Base-by-base conservation (phyloP, 2,797 vertebrate species). In the Anguilla anguilla region DNA sequence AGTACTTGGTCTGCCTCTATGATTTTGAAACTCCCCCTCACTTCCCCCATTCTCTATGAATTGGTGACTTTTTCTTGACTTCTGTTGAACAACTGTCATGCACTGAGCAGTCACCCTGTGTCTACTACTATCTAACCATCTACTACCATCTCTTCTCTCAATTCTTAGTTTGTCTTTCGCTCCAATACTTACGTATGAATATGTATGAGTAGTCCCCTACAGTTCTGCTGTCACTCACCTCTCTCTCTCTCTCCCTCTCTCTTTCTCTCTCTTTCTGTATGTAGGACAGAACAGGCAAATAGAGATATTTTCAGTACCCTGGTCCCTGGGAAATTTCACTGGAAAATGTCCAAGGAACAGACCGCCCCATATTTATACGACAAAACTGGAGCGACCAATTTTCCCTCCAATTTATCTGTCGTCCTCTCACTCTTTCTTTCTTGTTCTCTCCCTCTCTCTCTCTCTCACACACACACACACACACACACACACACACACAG, bases 341-440 rank as follows among this genome's bases (percentile, higher is more conserved):
- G 96, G 96, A 96, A 93, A 94, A 94, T 93, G 92, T 96, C 96
- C 96, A 97, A 95, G 94, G 96, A 97, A 97, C 96, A 97, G 96
- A 95, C 96, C 96, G 96, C 95, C 96, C 96, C 96, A 97, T 94
- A 96, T 97, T 94, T 95, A 94, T 91, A 93, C 93, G 94, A 92
- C 87, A 91, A 91, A 97, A 97, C 94, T 96, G 92, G 96, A 96
- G 95, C 96, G 93, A 94, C 95, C 95, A 96, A 95, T 93, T 96
- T 92, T 91, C 94, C 95, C 95, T 94, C 93, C 94, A 93, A 91
- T 93, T 28, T 53, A 85, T 86, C 91, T 94, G 91, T 92, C 91
- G 93, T 87, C 64, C 82, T 89, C 67, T 85, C 86, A 61, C 51
- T 89, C 87, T 79, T 61, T 85, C 85, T 86, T 85, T 87, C 84